Base-by-base conservation (phyloP, 2,113 vertebrate genomes). In the Oryzias woworae region DNA sequence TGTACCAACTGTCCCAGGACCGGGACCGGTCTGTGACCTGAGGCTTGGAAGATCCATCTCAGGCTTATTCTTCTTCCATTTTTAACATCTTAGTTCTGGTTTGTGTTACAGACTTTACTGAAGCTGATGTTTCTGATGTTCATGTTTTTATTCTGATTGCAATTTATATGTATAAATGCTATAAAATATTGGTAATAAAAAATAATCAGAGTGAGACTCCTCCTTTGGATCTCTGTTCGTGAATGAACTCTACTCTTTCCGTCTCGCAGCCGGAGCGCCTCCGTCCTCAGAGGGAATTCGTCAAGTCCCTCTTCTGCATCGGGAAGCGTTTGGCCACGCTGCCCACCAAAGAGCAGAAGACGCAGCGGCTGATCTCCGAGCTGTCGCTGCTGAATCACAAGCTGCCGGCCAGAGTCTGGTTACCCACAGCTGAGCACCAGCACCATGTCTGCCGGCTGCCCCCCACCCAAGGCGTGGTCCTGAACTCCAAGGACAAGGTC, bases 291-390 rank as follows among this genome's bases (percentile, higher is more conserved):
- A 77, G 96, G 1, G 96, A 98, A 15, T 96, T 97, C 79, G 95
- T 98, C 62, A 95, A 96, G 71, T 96, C 96, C 0, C 90, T 98
- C 66, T 94, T 98, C 65, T 88, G 93, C 42, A 98, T 98, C 4
- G 96, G 96, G 67, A 96, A 95, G 86, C 94, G 96, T 7, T 59
- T 98, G 83, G 95, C 94, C 47, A 96, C 95, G 0, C 86, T 98
- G 66, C 94, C 96, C 12, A 97, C 96, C 84, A 98, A 97, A 73
- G 96, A 98, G 85, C 95, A 98, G 92, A 98, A 98, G 77, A 98
- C 95, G 0, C 95, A 96, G 80, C 81, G 95, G 15, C 92, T 98
- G 16, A 94, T 96, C 76, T 96, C 95, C 0, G 96, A 98, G 83
- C 94, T 98, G 7, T 96, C 94, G 0, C 88, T 96, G 83, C 94